These are phyloP conservation scores for Drosophila buzzatii DNA, from an alignment of 2,888 invertebrate genomes.

Conservation along the genomic window DNA sequence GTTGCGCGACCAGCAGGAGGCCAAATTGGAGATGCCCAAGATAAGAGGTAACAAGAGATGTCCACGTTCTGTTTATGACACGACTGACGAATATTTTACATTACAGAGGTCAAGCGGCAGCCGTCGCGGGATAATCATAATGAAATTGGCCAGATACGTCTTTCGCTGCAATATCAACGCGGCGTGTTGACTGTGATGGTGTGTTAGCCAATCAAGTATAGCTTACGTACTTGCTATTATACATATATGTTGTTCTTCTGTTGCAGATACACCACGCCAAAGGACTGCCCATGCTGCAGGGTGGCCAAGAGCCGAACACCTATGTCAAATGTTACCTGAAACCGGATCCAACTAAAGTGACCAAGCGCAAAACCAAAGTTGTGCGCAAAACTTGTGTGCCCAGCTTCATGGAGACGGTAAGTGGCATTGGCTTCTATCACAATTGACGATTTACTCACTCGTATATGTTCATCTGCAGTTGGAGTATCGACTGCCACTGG, in stretches of 20 bases:
- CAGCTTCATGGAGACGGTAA: constrained; percentile 98
- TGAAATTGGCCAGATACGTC: constrained; percentile 91
- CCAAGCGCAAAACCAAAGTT: constrained; percentile 98
- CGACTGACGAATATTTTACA: neutral
- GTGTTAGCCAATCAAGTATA: constrained; percentile 15
- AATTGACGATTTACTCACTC: neutral
- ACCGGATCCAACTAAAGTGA: constrained; percentile 95
- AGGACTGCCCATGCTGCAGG: constrained; percentile 92
- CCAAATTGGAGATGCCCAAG: constrained; percentile 92
- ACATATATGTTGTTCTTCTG: neutral
- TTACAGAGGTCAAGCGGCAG: constrained; percentile 77
- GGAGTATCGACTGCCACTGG: constrained; percentile 94
- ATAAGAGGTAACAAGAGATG: constrained; percentile 88
- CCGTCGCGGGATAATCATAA: constrained; percentile 83
- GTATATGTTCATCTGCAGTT: constrained; percentile 86
- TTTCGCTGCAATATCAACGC: constrained; percentile 91
- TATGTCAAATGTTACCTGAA: constrained; percentile 96
- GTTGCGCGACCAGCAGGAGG: constrained; percentile 96
- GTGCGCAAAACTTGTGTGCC: constrained; percentile 97
- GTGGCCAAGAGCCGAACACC: constrained; percentile 93
- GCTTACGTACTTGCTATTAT: neutral
- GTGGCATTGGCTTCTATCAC: neutral
- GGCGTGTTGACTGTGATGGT: constrained; percentile 93
- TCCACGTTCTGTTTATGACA: neutral
- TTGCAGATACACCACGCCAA: constrained; percentile 92